phyloP scores from a whole-genome alignment of 2,797 vertebrate genomes.

The Anas georgica region DNA sequence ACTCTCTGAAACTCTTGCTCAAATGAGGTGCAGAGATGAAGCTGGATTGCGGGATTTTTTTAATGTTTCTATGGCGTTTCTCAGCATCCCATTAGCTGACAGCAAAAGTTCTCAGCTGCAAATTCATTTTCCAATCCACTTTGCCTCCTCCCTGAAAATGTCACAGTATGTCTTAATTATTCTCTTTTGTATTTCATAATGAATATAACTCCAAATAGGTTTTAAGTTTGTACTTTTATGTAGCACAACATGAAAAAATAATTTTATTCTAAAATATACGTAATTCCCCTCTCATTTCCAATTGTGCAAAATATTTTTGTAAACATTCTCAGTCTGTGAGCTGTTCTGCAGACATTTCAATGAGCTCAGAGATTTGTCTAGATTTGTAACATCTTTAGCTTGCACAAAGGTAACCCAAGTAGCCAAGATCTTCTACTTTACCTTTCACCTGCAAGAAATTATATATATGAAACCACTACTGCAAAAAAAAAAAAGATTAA shows the following conservation, averaged over 20 bases:
- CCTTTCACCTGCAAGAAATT: slow-evolving; percentile 16
- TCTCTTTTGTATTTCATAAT: background rate
- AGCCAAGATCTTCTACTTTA: background rate
- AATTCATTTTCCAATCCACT: background rate
- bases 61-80: background rate
- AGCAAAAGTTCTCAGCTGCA: background rate
- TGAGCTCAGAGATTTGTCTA: background rate
- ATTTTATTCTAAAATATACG: background rate
- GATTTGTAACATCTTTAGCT: slow-evolving; percentile 1
- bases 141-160: background rate
- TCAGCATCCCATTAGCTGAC: background rate
- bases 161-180: slow-evolving; percentile 6
- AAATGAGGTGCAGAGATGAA: background rate
- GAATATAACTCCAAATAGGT: background rate
- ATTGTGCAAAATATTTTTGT: background rate
- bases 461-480: slow-evolving; percentile 13
- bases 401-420: background rate
- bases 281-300: background rate
- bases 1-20: background rate
- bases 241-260: background rate
- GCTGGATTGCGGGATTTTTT: background rate
- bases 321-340: background rate
- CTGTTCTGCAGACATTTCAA: background rate
- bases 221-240: background rate
- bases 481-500: slow-evolving; percentile 6